Evolutionary conservation across 2,113 vertebrate genomes (phyloP), one percentile per base, ranked within the genome.

Genomic region (Perca schrenkii): DNA sequence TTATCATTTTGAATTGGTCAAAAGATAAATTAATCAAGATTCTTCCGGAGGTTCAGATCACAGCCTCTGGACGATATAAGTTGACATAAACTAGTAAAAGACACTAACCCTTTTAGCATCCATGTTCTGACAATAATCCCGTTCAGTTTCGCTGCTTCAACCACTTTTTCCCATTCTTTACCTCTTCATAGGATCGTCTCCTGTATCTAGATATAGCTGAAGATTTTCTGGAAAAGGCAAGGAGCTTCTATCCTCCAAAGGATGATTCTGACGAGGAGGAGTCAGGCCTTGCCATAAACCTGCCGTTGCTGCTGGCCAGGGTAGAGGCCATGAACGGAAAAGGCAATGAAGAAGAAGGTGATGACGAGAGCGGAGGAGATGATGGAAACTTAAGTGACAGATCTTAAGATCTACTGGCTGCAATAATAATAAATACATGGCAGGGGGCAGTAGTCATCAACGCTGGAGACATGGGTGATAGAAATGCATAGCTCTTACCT

Each of bases 191-290:
- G 96, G 96, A 97, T 75, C 95, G 95, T 17, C 93, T 97, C 67
- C 85, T 97, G 49, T 95, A 96, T 56, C 93, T 97, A 4, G 96
- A 97, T 1, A 94, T 93, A 5, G 96, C 94, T 5, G 95, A 96
- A 1, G 96, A 97, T 52, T 97, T 97, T 68, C 21, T 96, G 64
- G 90, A 92, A 0, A 96, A 96, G 56, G 96, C 96, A 1, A 94
- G 73, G 36, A 94, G 92, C n/a, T 96, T 96, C 89, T 97, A 95
- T 60, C 96, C 96, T 3, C 94, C 95, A 1, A 85, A 28, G 14
- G 95, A 93, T 0, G 88, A 94, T 1, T 95, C 93, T 0, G 95
- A 95, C 0, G 95, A 96, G 54, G 95, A 95, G 2, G 62, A 47
- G 3, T 61, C 86, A 0, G 88, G 88, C 34, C 86, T 88, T 1